A percentile compares a stretch with the other conserved stretches of the same genome.
phyloP scores from a whole-genome alignment of 1,140 invertebrate genomes.

The Sarcophaga peregrina region DNA sequence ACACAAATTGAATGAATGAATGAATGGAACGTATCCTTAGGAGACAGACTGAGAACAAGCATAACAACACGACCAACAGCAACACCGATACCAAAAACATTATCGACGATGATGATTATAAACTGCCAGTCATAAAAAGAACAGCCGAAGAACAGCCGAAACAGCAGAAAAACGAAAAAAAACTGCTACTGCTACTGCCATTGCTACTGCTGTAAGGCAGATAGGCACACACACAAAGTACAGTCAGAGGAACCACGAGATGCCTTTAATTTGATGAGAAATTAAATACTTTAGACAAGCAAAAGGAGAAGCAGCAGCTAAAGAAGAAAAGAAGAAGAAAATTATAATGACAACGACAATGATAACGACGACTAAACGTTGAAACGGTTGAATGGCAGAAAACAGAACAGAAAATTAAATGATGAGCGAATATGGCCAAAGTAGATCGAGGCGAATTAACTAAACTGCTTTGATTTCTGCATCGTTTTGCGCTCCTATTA shows the following conservation, averaged over 20 bases:
- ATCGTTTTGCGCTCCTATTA: too few relatives aligned
- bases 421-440: not conserved
- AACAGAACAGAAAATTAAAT: not conserved
- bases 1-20: not conserved
- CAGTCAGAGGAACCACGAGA: not conserved
- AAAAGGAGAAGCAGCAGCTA: not conserved
- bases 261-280: conserved; percentile 15
- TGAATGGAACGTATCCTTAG: not conserved
- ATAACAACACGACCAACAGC: too few relatives aligned
- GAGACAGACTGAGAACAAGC: not conserved
- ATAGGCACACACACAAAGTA: too few relatives aligned
- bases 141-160: too few relatives aligned
- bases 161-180: not conserved
- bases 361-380: not conserved
- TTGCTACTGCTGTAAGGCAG: too few relatives aligned
- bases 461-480: not conserved
- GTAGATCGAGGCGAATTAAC: not conserved
- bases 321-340: not conserved
- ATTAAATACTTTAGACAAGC: not conserved
- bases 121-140: too few relatives aligned
- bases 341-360: not conserved
- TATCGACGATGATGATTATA: too few relatives aligned
- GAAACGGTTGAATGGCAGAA: too few relatives aligned
- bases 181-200: not conserved
- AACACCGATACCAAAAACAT: too few relatives aligned